Conservation (phyloP, 2,797 vertebrate species). For the Melopsittacus undulatus region DNA sequence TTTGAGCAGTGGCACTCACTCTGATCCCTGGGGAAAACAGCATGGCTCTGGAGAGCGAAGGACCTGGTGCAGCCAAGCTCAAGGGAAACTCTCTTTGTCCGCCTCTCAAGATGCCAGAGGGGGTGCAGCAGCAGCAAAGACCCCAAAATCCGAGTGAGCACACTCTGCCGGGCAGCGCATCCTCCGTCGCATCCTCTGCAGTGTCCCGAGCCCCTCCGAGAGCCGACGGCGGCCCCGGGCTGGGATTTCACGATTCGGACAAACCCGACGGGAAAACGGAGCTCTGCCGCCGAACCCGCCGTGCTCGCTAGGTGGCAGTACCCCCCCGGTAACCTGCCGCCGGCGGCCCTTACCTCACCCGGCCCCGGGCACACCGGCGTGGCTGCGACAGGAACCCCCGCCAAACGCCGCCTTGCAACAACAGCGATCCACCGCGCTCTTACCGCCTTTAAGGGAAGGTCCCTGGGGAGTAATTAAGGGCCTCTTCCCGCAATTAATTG, state of each 20-base stretch:
- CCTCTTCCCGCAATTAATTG: neutral
- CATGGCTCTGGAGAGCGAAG: fast-evolving
- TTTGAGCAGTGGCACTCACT: no score
- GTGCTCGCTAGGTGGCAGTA: slow-evolving; percentile 38
- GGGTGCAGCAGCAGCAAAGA: neutral
- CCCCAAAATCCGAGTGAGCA: neutral
- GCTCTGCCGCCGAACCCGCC: neutral
- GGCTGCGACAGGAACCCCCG: neutral
- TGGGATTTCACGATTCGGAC: no score
- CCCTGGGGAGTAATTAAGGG: no score
- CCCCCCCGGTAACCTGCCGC: neutral
- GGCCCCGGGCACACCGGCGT: neutral
- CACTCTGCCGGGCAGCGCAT: neutral
- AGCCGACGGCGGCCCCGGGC: neutral
- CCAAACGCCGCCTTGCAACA: neutral
- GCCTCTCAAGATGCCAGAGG: neutral
- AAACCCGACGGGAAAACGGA: neutral
- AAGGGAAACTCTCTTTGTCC: fast-evolving
- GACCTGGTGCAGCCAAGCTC: neutral
- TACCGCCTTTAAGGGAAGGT: neutral
- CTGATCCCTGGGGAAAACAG: neutral
- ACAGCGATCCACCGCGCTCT: no score
- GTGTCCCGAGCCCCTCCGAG: neutral
- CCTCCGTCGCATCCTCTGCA: neutral
- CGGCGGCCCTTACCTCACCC: neutral